Evolutionary conservation across 2,888 invertebrate genomes (phyloP).

Genomic region (Netelia melanura): DNA sequence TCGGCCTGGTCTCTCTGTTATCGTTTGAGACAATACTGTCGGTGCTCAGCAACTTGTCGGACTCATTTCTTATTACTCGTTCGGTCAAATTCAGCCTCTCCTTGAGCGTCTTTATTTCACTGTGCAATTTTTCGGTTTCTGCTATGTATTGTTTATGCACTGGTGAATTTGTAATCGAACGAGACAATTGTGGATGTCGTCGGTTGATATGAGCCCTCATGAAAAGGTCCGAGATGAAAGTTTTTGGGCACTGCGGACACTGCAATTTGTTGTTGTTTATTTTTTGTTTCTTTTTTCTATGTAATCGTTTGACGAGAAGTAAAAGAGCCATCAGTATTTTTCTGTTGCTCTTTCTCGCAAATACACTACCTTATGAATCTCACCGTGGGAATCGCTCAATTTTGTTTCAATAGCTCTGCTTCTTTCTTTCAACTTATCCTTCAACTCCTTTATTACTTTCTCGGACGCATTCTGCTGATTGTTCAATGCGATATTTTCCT

Average conservation of each 20-base stretch:
- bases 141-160: conserved; percentile 84
- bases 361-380: conserved; percentile 80
- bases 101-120: conserved; percentile 88
- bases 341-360: neutral
- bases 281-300: conserved; percentile 5
- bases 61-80: conserved; percentile 85
- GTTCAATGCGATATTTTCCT: conserved; percentile 87
- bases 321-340: neutral
- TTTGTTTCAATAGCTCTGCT: conserved; percentile 78
- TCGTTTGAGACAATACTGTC: conserved; percentile 76
- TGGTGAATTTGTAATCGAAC: conserved; percentile 72
- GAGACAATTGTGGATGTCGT: conserved; percentile 85
- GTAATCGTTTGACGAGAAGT: neutral
- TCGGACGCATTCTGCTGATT: conserved; percentile 85
- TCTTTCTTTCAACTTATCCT: conserved; percentile 85
- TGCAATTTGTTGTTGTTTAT: conserved; percentile 75
- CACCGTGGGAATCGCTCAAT: conserved; percentile 78
- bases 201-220: conserved; percentile 88
- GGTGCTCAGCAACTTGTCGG: conserved; percentile 71
- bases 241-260: conserved; percentile 89
- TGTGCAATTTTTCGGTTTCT: conserved; percentile 88
- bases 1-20: conserved; percentile 68
- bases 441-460: conserved; percentile 86
- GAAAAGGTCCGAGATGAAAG: conserved; percentile 88
- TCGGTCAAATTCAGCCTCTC: conserved; percentile 88